phyloP scores from a whole-genome alignment of 2,888 invertebrate species.

The Dromius quadrimaculatus region DNA sequence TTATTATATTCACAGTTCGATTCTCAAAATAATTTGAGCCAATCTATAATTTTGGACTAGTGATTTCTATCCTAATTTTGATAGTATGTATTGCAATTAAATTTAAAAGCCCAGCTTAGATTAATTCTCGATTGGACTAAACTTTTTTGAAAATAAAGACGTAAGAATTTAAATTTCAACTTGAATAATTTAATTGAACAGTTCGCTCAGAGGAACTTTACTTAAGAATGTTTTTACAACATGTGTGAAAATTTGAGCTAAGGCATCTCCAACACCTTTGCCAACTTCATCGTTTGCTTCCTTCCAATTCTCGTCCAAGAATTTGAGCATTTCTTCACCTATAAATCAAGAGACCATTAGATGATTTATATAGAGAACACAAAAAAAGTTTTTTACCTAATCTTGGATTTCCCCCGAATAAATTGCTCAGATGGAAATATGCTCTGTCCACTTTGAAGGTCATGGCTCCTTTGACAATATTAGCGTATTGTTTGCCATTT shows the following conservation, averaged over 20 bases:
- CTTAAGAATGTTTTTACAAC: constrained; percentile 26
- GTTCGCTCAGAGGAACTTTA: constrained; percentile 29
- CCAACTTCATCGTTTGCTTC: constrained; percentile 55
- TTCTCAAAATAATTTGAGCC: no score
- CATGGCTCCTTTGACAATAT: constrained; percentile 1
- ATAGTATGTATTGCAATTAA: no score
- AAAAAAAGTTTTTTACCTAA: constrained; percentile 57
- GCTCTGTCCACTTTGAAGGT: constrained; percentile 54
- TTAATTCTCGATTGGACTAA: no score
- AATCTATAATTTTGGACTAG: no score
- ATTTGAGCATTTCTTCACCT: constrained; percentile 56
- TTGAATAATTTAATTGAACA: constrained; percentile 10
- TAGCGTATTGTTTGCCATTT: constrained; percentile 57
- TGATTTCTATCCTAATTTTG: no score
- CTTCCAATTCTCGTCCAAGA: constrained; percentile 57
- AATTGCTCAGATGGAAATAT: constrained; percentile 56
- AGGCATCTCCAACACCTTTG: constrained; percentile 46
- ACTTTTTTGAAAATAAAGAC: no score
- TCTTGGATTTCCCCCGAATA: constrained; percentile 60
- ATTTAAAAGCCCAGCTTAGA: no score
- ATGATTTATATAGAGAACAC: no score
- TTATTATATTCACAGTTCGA: no score
- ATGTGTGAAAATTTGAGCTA: background rate
- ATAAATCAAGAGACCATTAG: background rate
- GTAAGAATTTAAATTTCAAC: no score